Conservation (phyloP, 2,888 invertebrate genomes). For the Diarsia mendica region DNA sequence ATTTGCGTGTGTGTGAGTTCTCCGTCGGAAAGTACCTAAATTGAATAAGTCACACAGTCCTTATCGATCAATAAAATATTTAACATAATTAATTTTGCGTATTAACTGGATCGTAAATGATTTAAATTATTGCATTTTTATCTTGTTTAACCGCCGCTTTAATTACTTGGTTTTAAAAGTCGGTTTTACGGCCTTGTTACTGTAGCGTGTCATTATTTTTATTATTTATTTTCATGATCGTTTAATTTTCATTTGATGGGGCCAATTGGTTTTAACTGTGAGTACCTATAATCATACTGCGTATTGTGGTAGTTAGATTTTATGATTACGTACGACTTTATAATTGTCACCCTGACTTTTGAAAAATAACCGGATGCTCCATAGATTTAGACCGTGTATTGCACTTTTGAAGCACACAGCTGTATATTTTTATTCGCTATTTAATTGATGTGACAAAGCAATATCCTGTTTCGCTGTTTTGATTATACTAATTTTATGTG, state of each 20-base stretch:
- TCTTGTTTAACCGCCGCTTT: conserved; percentile 65
- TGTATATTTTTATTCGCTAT: too few relatives aligned
- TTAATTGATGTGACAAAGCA: too few relatives aligned
- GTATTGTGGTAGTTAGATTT: conserved; percentile 1
- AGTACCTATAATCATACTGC: neutral
- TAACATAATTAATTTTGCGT: conserved; percentile 70
- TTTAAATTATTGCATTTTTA: conserved; percentile 74
- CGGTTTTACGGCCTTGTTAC: conserved; percentile 59
- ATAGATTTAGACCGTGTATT: too few relatives aligned
- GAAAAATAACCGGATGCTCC: too few relatives aligned
- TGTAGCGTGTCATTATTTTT: conserved; percentile 49
- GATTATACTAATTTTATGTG: too few relatives aligned
- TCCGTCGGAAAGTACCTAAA: neutral
- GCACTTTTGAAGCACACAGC: too few relatives aligned
- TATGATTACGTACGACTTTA: neutral
- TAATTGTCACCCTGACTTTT: neutral
- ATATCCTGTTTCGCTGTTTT: neutral
- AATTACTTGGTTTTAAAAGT: conserved; percentile 62
- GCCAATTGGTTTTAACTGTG: conserved; percentile 40
- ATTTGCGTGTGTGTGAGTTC: neutral
- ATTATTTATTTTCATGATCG: conserved; percentile 51
- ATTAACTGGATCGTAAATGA: conserved; percentile 69
- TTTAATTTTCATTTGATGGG: conserved; percentile 48
- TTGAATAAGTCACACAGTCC: conserved; percentile 12
- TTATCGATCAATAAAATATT: conserved; percentile 66